Conservation (phyloP, 2,888 invertebrate species). For the Heliconius sara region DNA sequence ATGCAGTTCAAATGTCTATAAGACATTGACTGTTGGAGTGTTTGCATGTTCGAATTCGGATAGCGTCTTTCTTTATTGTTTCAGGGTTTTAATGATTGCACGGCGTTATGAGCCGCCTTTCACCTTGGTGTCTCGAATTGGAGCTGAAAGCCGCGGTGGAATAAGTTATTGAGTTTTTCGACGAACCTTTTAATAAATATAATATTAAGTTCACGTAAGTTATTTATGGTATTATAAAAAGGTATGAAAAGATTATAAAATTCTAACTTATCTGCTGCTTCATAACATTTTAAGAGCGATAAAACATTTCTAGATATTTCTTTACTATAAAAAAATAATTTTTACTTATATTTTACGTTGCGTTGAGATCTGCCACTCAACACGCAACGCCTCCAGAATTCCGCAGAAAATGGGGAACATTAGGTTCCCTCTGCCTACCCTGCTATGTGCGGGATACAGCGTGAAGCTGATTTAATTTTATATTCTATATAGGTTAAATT, state of each 20-base stretch:
- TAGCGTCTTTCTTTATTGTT: not conserved
- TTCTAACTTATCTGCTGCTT: slow-evolving; percentile 4
- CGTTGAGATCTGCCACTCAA: too few species aligned
- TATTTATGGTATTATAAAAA: slow-evolving; percentile 6
- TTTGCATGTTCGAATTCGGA: not conserved
- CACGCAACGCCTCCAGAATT: too few species aligned
- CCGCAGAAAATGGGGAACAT: too few species aligned
- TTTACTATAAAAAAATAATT: not conserved
- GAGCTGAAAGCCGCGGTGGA: not conserved
- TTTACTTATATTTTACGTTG: not conserved
- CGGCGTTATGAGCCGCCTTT: not conserved
- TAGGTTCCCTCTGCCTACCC: too few species aligned
- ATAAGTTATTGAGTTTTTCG: not conserved
- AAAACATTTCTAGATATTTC: not conserved
- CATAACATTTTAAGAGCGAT: not conserved
- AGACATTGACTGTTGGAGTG: too few species aligned
- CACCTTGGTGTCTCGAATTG: not conserved
- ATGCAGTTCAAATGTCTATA: not conserved
- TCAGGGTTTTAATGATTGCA: not conserved
- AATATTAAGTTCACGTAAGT: not conserved
- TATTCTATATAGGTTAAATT: not conserved
- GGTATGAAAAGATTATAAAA: not conserved
- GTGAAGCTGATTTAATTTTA: not conserved
- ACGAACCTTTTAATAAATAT: not conserved
- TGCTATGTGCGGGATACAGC: not conserved